Percentiles rank a stretch among this genome's conserved stretches.
These are phyloP conservation scores for Cichladusa arquata DNA, from an alignment of 2,113 vertebrate genomes.

Conservation along the genomic window DNA sequence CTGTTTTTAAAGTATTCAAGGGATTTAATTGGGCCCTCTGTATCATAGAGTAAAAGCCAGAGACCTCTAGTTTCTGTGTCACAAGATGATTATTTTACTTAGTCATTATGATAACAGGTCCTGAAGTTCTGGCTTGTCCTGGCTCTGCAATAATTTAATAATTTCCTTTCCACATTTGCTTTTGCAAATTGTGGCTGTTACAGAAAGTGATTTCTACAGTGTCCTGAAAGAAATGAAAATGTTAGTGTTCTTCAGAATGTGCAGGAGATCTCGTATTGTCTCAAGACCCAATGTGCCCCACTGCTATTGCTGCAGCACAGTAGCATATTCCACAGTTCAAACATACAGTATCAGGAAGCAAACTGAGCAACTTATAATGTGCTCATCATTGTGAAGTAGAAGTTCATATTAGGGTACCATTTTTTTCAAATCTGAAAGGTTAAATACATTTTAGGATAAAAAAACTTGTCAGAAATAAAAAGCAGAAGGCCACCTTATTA, in stretches of 20 bases:
- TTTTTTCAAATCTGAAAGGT: not conserved
- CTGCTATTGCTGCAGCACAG: not conserved
- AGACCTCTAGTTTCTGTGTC: not conserved
- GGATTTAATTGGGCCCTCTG: not conserved
- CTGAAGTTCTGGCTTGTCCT: not conserved
- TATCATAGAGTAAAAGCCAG: not conserved
- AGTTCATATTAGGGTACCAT: rapidly evolving
- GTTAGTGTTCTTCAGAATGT: not conserved
- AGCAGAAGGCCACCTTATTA: not conserved
- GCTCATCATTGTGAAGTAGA: not conserved
- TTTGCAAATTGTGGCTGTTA: not conserved
- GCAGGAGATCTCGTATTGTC: not conserved
- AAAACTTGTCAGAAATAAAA: not conserved
- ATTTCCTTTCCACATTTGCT: not conserved
- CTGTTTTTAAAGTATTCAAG: not conserved
- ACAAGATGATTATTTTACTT: not conserved
- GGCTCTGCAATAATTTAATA: not conserved
- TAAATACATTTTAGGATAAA: not conserved
- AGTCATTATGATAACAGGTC: not conserved
- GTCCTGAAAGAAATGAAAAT: not conserved
- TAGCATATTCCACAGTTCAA: not conserved
- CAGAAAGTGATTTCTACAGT: not conserved
- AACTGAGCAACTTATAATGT: not conserved
- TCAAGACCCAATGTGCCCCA: not conserved
- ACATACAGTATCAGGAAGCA: not conserved